Base-by-base conservation (phyloP, 2,113 vertebrate genomes). In the Neotoma lepida region DNA sequence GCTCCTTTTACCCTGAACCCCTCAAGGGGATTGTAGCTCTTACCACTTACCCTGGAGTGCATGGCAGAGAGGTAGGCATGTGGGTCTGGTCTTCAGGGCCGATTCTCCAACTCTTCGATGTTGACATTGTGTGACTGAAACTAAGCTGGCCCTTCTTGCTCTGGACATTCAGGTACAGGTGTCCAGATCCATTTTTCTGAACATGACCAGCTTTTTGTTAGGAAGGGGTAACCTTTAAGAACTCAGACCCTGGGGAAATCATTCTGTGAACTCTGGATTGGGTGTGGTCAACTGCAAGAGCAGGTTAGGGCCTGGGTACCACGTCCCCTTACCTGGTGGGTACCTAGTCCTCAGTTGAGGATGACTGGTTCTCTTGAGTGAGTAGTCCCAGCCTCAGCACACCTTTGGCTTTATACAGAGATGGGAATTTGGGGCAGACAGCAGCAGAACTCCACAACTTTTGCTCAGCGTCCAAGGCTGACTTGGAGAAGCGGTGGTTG, bases 251-350 rank as follows among this genome's bases (percentile, higher is more conserved):
- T 93, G 88, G n/a, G 88, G 93, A 95, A 92, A 94, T 77, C 93
- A 41, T 64, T 93, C 78, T 88, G 93, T 84, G 33, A 80, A 70
- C 77, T 6, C 93, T 68, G 90, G 90, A 64, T 80, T 90, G 97
- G 93, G 80, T 94, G 93, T 94, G 78, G 58, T 84, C 74, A 95
- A 94, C 96, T 92, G 82, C 93, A 89, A 4, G 89, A 22, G 51
- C 85, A 70, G 97, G 97, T 87, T 80, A 51, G 94, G 91, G 90
- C 92, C 88, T 96, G 81, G 58, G 30, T 1, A 10, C 28, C 22
- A 2, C 71, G 46, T 86, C 96, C 95, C 89, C 82, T 66, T 88
- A 41, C 10, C 76, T 94, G 63, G 2, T 73, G 66, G 93, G 77
- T 9, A 30, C 68, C 33, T 6, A 80, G 78, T 71, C 85, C 54